Percentiles rank a stretch among this genome's conserved stretches.
phyloP scores from a whole-genome alignment of 1,140 invertebrate species.

The Papilio polytes region DNA sequence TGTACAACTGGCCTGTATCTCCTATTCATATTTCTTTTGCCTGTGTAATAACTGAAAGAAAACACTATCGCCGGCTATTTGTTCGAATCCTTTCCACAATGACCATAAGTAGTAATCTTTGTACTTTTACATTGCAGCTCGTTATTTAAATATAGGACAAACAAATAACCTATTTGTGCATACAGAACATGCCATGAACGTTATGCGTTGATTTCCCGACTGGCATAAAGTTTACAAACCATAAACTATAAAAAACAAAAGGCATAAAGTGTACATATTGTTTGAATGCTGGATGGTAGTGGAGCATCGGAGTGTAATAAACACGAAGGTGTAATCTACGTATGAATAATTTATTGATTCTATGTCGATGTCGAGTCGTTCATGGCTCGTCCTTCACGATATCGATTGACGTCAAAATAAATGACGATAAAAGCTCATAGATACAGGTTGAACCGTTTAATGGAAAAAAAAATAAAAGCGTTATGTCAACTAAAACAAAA shows the following conservation, averaged over 20 bases:
- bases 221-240: not conserved
- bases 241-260: conserved; percentile 22
- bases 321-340: conserved; percentile 34
- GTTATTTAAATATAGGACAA: conserved; percentile 4
- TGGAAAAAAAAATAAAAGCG: too few species aligned
- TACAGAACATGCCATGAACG: not conserved
- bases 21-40: not conserved
- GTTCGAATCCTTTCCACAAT: not conserved
- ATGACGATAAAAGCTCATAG: conserved; percentile 48
- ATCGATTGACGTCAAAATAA: conserved; percentile 51
- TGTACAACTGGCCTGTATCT: too few species aligned
- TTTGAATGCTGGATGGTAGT: not conserved
- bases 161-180: not conserved
- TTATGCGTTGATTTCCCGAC: conserved; percentile 2
- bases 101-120: not conserved
- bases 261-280: not conserved
- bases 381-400: conserved; percentile 50
- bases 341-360: conserved; percentile 68
- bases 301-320: not conserved
- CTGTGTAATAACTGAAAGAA: not conserved
- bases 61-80: not conserved
- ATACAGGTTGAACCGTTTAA: conserved; percentile 9
- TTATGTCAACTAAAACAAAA: too few species aligned
- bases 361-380: conserved; percentile 58
- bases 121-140: not conserved